Evolutionary conservation across 2,888 invertebrate genomes (phyloP).

Genomic region (Tenthredo notha): DNA sequence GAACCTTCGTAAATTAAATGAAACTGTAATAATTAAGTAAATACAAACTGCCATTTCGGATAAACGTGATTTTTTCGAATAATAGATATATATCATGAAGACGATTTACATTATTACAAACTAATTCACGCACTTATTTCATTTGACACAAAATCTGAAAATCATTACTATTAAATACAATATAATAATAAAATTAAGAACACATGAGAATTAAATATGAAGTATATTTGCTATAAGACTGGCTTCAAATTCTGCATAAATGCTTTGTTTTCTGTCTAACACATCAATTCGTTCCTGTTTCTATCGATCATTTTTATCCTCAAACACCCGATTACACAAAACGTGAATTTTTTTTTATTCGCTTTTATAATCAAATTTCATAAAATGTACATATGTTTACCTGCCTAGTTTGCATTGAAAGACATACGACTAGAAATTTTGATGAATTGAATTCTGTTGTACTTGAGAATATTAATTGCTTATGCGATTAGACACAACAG

Average conservation of each 20-base stretch:
- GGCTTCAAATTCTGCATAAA: neutral
- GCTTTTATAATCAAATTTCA: neutral
- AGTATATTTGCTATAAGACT: constrained; percentile 12
- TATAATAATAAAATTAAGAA: neutral
- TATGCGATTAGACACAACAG: constrained; percentile 1
- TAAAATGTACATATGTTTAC: neutral
- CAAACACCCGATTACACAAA: neutral
- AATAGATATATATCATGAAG: neutral
- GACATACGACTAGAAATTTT: neutral
- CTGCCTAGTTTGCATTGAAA: neutral
- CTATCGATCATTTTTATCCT: neutral
- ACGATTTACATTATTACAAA: constrained; percentile 20
- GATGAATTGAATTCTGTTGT: neutral
- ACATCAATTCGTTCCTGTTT: neutral
- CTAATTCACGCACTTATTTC: neutral
- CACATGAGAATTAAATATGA: neutral
- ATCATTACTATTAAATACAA: neutral
- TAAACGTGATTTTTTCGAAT: constrained; percentile 12
- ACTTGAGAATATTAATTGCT: constrained; percentile 8
- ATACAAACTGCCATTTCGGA: constrained; percentile 26
- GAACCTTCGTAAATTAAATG: constrained; percentile 12
- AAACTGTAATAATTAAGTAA: constrained; percentile 4
- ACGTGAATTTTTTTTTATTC: neutral
- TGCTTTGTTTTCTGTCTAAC: neutral
- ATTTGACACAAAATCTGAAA: neutral